Evolutionary conservation across 2,797 vertebrate genomes (phyloP).

Genomic region (Schizopygopsis malacanthus): DNA sequence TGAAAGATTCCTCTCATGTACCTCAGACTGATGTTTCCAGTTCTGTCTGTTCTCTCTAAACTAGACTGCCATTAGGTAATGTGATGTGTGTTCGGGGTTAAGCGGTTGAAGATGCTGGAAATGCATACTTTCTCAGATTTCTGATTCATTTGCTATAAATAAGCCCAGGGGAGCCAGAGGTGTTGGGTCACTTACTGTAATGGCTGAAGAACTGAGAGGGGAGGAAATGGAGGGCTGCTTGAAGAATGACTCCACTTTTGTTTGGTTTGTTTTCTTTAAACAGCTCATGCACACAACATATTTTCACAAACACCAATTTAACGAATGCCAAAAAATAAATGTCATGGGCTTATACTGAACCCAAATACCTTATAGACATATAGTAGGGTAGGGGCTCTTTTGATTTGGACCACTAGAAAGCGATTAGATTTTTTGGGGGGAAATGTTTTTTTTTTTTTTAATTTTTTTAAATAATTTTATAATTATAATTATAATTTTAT

Average conservation of each 20-base stretch:
- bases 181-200: slow-evolving; percentile 78
- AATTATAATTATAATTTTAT: no score
- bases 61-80: slow-evolving; percentile 28
- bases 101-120: slow-evolving; percentile 46
- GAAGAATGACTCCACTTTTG: slow-evolving; percentile 74
- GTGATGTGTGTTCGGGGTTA: slow-evolving; percentile 47
- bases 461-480: no score
- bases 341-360: not conserved
- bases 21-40: slow-evolving; percentile 36
- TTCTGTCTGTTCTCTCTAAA: slow-evolving; percentile 35
- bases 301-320: slow-evolving; percentile 58
- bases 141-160: slow-evolving; percentile 64
- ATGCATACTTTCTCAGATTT: slow-evolving; percentile 60
- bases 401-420: not conserved
- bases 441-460: no score
- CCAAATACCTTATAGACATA: no score
- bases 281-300: slow-evolving; percentile 77
- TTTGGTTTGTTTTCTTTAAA: slow-evolving; percentile 73
- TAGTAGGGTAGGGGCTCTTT: not conserved
- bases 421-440: not conserved
- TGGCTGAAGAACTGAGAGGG: slow-evolving; percentile 47
- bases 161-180: slow-evolving; percentile 69
- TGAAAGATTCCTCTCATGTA: slow-evolving; percentile 10
- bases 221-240: slow-evolving; percentile 73
- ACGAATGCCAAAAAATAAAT: not conserved